Conservation (phyloP, 2,797 vertebrate genomes). For the Sebastes diploproa region DNA sequence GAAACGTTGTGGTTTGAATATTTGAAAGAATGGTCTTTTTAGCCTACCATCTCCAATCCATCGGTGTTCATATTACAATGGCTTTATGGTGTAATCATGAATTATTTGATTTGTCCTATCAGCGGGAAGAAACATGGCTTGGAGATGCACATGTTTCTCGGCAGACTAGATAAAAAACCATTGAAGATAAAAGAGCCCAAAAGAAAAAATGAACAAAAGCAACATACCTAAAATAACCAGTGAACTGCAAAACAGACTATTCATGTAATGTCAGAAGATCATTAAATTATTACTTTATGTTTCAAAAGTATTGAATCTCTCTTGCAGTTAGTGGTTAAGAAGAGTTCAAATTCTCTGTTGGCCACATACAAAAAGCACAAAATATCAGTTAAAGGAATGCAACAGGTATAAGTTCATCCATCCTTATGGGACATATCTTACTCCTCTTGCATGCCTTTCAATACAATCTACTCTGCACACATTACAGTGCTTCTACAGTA, state of each 20-base stretch:
- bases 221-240: constrained; percentile 70
- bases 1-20: constrained; percentile 4
- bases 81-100: neutral
- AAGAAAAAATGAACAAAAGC: constrained; percentile 32
- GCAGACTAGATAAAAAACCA: constrained; percentile 28
- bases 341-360: constrained; percentile 25
- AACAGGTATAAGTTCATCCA: constrained; percentile 69
- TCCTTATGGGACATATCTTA: constrained; percentile 41
- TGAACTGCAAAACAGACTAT: constrained; percentile 78
- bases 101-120: neutral
- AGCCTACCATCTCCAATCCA: constrained; percentile 7
- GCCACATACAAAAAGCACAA: constrained; percentile 68
- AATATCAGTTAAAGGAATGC: constrained; percentile 74
- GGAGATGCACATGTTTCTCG: constrained; percentile 68
- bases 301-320: constrained; percentile 54
- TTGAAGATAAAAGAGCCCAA: constrained; percentile 17
- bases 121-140: constrained; percentile 69
- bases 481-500: constrained; percentile 51
- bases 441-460: constrained; percentile 82
- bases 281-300: neutral
- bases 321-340: constrained; percentile 81
- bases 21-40: constrained; percentile 34
- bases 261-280: neutral
- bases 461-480: constrained; percentile 57
- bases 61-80: constrained; percentile 1